Percentiles rank a stretch among this genome's conserved stretches.
These are phyloP conservation scores for Pimpla rufipes DNA, from an alignment of 2,888 invertebrate genomes.

Conservation along the genomic window DNA sequence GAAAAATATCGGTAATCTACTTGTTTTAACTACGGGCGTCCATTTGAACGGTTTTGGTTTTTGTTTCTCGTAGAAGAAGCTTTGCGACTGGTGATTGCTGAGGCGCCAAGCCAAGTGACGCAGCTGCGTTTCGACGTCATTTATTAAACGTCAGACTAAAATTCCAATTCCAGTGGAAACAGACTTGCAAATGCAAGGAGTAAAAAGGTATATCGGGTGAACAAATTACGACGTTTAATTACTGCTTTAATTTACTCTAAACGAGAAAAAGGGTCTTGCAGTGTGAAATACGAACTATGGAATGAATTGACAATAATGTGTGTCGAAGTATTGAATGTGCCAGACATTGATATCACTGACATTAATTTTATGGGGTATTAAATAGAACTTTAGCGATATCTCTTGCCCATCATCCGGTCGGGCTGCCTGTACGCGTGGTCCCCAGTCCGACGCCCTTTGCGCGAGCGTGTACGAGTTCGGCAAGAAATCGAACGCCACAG, in stretches of 20 bases:
- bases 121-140: too few relatives aligned
- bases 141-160: too few relatives aligned
- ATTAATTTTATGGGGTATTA: not conserved
- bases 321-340: not conserved
- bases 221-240: not conserved
- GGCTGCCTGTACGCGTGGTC: not conserved
- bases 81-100: not conserved
- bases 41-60: not conserved
- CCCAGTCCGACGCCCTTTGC: slow-evolving; percentile 21
- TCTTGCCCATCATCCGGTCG: slow-evolving; percentile 22
- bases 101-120: not conserved
- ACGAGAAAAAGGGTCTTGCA: not conserved
- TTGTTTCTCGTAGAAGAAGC: slow-evolving; percentile 15
- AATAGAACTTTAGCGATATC: not conserved
- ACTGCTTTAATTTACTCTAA: not conserved
- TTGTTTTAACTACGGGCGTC: not conserved
- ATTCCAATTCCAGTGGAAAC: not conserved
- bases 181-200: not conserved
- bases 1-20: slow-evolving; percentile 3
- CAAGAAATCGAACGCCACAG: slow-evolving; percentile 25
- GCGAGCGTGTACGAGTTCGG: slow-evolving; percentile 21
- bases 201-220: not conserved
- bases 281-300: not conserved
- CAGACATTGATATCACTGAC: slow-evolving; percentile 13
- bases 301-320: not conserved